Conservation (phyloP, 2,797 vertebrate genomes). For the Alosa sapidissima region DNA sequence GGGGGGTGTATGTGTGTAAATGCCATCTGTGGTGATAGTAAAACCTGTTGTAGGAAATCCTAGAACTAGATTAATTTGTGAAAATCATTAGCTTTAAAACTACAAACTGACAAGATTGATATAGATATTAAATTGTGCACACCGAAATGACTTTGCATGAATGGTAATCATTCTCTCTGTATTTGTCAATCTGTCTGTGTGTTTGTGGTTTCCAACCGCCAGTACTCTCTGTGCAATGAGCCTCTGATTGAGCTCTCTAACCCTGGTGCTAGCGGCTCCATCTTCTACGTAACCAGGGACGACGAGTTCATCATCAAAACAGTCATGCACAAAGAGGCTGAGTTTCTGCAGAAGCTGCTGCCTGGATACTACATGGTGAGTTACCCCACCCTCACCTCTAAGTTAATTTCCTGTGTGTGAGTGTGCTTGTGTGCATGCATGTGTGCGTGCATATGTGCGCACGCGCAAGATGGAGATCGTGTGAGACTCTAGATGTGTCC, state of each 20-base stretch:
- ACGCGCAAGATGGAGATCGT: neutral
- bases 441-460: neutral
- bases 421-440: neutral
- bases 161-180: neutral
- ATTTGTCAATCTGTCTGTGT: slow-evolving; percentile 9
- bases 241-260: slow-evolving; percentile 94
- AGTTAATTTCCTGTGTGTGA: neutral
- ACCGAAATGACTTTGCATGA: neutral
- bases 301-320: slow-evolving; percentile 99
- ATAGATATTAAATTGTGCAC: neutral
- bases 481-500: neutral
- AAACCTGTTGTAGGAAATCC: neutral
- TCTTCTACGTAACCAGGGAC: slow-evolving; percentile 95
- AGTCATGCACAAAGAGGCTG: slow-evolving; percentile 93
- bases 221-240: slow-evolving; percentile 96
- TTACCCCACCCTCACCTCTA: neutral
- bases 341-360: slow-evolving; percentile 96
- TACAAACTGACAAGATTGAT: neutral
- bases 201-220: neutral
- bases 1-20: neutral
- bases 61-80: neutral
- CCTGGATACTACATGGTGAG: slow-evolving; percentile 97
- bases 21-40: neutral
- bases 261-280: slow-evolving; percentile 92
- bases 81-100: neutral